phyloP scores from a whole-genome alignment of 2,888 invertebrate genomes.

The Synanthedon myopaeformis region DNA sequence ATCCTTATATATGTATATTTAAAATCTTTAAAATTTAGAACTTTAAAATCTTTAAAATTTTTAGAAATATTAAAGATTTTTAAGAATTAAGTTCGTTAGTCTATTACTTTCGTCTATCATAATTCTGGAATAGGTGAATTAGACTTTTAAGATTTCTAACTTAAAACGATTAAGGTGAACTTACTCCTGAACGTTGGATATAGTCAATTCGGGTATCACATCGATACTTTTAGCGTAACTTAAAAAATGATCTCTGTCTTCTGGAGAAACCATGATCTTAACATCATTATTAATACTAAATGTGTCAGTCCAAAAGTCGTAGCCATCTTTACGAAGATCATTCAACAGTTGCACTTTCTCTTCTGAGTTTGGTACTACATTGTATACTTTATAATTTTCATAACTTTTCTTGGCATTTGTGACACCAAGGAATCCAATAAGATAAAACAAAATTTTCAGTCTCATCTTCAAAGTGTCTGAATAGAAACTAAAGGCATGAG shows the following conservation, averaged over 20 bases:
- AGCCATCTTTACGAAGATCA: constrained; percentile 40
- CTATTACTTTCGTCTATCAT: too few relatives aligned
- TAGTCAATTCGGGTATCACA: constrained; percentile 17
- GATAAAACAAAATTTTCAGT: constrained; percentile 5
- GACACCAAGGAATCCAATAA: constrained; percentile 9
- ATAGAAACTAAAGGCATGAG: neutral
- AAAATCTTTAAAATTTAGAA: too few relatives aligned
- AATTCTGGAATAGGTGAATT: too few relatives aligned
- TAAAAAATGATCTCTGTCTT: constrained; percentile 18
- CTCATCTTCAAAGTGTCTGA: constrained; percentile 7
- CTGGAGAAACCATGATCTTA: constrained; percentile 28
- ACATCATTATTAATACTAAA: constrained; percentile 31
- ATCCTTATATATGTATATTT: too few relatives aligned
- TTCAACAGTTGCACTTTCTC: constrained; percentile 55
- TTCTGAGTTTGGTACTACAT: constrained; percentile 48
- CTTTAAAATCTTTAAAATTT: too few relatives aligned
- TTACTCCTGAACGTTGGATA: constrained; percentile 34
- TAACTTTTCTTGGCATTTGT: constrained; percentile 32
- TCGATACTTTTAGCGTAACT: constrained; percentile 16
- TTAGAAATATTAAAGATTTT: too few relatives aligned
- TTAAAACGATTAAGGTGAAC: constrained; percentile 7
- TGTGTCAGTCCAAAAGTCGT: constrained; percentile 39
- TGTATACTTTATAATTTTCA: constrained; percentile 69
- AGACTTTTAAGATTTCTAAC: too few relatives aligned
- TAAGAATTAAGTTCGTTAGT: too few relatives aligned